A percentile compares a stretch with the other conserved stretches of the same genome.
These are phyloP conservation scores for Stramonita haemastoma DNA, from an alignment of 2,888 invertebrate species.

Conservation along the genomic window DNA sequence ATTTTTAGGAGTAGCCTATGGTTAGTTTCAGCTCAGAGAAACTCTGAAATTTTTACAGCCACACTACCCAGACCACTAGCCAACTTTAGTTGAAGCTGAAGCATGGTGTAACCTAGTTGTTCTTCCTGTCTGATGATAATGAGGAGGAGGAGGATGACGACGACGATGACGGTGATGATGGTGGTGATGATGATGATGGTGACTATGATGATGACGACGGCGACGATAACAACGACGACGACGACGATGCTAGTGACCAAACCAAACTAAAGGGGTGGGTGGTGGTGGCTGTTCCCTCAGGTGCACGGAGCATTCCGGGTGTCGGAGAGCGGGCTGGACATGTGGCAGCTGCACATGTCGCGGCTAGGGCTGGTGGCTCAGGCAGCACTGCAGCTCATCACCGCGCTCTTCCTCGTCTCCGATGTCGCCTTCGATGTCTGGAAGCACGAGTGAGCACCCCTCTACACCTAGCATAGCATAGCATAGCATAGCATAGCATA, in stretches of 20 bases:
- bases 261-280: neutral
- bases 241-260: neutral
- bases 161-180: neutral
- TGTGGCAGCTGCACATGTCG: conserved; percentile 93
- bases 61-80: no score
- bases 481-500: no score
- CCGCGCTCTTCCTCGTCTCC: conserved; percentile 92
- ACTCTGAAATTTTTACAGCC: no score
- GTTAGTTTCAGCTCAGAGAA: no score
- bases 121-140: neutral
- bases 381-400: conserved; percentile 92
- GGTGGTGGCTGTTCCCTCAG: no score
- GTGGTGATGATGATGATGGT: neutral
- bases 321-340: conserved; percentile 47
- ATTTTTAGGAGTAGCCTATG: neutral
- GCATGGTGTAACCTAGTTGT: no score
- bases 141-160: neutral
- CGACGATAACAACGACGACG: neutral
- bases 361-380: conserved; percentile 92
- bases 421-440: conserved; percentile 94
- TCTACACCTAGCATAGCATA: no score
- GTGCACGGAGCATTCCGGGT: conserved; percentile 55
- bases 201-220: neutral
- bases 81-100: no score
- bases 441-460: conserved; percentile 90